These are phyloP conservation scores for Meriones psammophilus DNA, from an alignment of 2,797 vertebrate genomes.

Conservation along the genomic window DNA sequence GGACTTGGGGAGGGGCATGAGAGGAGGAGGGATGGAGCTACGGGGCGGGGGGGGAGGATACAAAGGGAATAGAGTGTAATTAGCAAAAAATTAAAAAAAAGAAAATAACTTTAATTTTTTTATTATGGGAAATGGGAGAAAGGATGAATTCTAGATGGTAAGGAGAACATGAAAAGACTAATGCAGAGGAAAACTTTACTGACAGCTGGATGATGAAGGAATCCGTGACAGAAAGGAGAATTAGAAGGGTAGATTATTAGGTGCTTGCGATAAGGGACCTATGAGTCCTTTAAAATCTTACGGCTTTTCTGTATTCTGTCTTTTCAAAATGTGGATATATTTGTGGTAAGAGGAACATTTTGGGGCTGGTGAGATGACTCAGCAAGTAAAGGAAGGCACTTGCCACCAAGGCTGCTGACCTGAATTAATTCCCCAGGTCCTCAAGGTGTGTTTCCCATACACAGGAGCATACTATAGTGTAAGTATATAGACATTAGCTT, in stretches of 20 bases:
- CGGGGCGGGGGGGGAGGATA: no score
- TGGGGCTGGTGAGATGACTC: background rate
- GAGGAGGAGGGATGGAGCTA: no score
- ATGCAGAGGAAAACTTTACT: background rate
- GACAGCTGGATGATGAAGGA: background rate
- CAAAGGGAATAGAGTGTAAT: no score
- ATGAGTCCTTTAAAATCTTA: background rate
- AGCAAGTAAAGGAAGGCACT: background rate
- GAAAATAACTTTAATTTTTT: constrained; percentile 2
- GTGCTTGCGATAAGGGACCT: background rate
- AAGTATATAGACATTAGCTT: background rate
- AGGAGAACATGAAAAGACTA: background rate
- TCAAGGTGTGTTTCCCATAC: no score
- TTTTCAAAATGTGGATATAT: constrained; percentile 19
- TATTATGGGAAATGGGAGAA: background rate
- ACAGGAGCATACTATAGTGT: background rate
- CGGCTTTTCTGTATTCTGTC: background rate
- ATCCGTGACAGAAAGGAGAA: background rate
- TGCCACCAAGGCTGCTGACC: background rate
- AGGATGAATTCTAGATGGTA: constrained; percentile 14
- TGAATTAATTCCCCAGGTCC: background rate
- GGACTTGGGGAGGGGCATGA: no score
- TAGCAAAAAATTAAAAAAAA: no score
- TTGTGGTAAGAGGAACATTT: constrained; percentile 5
- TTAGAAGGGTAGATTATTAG: background rate